Evolutionary conservation across 2,113 vertebrate species (phyloP).

Genomic region (Microcebus jonahi): DNA sequence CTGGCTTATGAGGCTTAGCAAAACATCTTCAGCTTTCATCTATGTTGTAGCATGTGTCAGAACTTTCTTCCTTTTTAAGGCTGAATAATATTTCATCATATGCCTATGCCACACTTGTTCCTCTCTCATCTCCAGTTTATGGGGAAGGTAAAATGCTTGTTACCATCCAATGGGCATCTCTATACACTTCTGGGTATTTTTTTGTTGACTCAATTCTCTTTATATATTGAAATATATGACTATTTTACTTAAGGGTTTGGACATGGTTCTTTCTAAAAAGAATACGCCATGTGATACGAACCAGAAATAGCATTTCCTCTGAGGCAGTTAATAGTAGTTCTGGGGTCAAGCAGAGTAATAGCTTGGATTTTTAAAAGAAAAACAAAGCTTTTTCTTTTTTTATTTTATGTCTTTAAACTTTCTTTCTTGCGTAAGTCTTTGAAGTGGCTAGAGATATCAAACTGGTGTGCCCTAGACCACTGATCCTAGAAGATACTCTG

Average conservation of each 20-base stretch:
- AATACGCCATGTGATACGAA: neutral
- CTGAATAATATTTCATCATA: neutral
- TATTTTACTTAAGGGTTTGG: neutral
- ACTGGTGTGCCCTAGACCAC: neutral
- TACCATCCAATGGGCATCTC: neutral
- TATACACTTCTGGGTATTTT: neutral
- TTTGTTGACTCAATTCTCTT: neutral
- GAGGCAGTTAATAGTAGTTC: neutral
- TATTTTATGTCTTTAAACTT: neutral
- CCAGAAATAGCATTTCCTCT: neutral
- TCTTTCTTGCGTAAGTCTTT: neutral
- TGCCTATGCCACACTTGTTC: neutral
- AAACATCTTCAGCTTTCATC: neutral
- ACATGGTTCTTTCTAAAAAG: neutral
- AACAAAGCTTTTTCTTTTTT: neutral
- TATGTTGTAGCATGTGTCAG: neutral
- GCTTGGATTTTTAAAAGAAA: slow-evolving; percentile 44
- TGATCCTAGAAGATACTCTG: neutral
- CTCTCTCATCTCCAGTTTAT: neutral
- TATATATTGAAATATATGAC: neutral
- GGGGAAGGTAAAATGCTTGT: neutral
- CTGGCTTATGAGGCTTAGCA: neutral
- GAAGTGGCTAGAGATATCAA: neutral
- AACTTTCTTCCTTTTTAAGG: neutral
- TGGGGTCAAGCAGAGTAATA: neutral